phyloP scores from a whole-genome alignment of 2,113 vertebrate species.

The Phodopus roborovskii region DNA sequence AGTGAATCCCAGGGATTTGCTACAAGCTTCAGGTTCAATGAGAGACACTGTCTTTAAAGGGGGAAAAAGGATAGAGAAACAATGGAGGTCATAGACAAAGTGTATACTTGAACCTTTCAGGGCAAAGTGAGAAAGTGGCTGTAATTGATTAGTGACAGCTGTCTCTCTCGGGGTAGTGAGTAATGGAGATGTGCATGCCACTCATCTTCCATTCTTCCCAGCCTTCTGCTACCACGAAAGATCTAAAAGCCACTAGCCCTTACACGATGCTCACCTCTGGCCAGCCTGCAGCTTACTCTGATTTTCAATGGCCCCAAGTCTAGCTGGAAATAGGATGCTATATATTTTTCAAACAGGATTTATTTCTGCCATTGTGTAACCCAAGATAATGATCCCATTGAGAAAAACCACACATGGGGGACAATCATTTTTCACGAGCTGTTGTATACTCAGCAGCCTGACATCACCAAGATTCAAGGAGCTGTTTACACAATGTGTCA shows the following conservation, averaged over 20 bases:
- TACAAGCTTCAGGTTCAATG: not conserved
- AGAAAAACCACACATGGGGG: constrained; percentile 57
- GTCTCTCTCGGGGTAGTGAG: not conserved
- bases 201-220: not conserved
- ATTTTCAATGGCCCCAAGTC: constrained; percentile 24
- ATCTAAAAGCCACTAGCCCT: constrained; percentile 15
- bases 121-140: not conserved
- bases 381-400: constrained; percentile 57
- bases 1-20: too few relatives aligned
- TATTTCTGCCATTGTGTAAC: constrained; percentile 66
- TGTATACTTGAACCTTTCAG: not conserved
- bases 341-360: constrained; percentile 65
- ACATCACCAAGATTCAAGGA: constrained; percentile 70
- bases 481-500: constrained; percentile 70
- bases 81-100: not conserved
- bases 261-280: not conserved
- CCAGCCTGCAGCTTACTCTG: not conserved
- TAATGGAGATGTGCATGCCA: not conserved
- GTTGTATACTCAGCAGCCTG: constrained; percentile 53
- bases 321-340: not conserved
- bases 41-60: not conserved
- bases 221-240: not conserved
- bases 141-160: constrained; percentile 8
- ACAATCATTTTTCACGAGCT: constrained; percentile 72
- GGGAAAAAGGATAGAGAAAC: not conserved